Evolutionary conservation across 2,888 invertebrate genomes (phyloP).

Genomic region (Heteromyza rotundicornis): DNA sequence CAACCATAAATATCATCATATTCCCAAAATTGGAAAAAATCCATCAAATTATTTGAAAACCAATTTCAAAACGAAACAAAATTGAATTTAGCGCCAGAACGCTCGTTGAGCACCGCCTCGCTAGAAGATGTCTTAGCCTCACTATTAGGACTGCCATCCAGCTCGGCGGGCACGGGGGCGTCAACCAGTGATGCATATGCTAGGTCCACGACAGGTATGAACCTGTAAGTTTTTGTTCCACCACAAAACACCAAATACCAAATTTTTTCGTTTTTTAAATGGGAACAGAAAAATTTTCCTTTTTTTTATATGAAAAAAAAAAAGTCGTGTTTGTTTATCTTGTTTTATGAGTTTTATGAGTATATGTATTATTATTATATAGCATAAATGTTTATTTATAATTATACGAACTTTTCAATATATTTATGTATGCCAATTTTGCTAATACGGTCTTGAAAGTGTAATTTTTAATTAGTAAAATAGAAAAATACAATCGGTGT

Average conservation of each 20-base stretch:
- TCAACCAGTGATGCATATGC: constrained; percentile 65
- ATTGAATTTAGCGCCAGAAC: constrained; percentile 62
- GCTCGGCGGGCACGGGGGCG: constrained; percentile 33
- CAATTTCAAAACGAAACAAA: background rate
- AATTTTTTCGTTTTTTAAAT: constrained; percentile 7
- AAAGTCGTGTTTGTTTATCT: too few species aligned
- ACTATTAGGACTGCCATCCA: constrained; percentile 82
- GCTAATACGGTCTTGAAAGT: background rate
- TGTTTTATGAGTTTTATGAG: too few species aligned
- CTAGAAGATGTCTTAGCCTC: constrained; percentile 94
- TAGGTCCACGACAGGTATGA: constrained; percentile 74
- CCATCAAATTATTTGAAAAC: constrained; percentile 21
- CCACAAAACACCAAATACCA: constrained; percentile 37
- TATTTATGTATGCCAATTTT: background rate
- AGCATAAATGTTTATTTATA: background rate
- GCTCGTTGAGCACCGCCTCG: constrained; percentile 82
- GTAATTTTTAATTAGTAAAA: background rate
- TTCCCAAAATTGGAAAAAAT: constrained; percentile 10
- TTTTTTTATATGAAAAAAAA: too few species aligned
- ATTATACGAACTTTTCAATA: background rate
- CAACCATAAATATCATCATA: constrained; percentile 3
- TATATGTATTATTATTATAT: too few species aligned
- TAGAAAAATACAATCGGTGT: too few species aligned
- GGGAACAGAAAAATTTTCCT: constrained; percentile 11
- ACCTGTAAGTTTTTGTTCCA: constrained; percentile 77